Base-by-base conservation (phyloP, 2,888 invertebrate genomes). In the Villa cingulata region DNA sequence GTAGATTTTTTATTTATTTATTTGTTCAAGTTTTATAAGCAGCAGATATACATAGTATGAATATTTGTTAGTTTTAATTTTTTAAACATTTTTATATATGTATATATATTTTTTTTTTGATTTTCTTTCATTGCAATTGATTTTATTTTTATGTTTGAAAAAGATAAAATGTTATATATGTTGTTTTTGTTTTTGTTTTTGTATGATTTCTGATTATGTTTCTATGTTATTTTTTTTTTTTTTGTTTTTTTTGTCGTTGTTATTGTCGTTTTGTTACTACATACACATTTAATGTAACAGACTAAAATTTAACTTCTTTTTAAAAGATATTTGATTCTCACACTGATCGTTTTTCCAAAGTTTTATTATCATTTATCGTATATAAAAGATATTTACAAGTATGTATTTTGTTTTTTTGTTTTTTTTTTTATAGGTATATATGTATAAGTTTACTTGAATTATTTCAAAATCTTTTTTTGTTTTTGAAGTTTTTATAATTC, bases 321-420 rank as follows among this genome's bases (percentile, higher is more conserved):
- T 32, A 3, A 32, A 38, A 41, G 49, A 45, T 49, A 51, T 51
- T 51, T 49, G 51, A 51, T 51, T 51, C 51, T 51, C 48, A 49
- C 51, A 45, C 48, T 45, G 51, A 51, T 49, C 49, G 51, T 48
- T 41, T 39, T 40, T 29, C 41, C 29, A 32, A 40, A 48, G 38
- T 48, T 48, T 48, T 48, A 48, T 48, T 51, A 47, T 49, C 47
- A 51, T 47, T 51, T 51, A 47, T 49, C 49, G 44, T 46, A n/a
- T n/a, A n/a, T n/a, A n/a, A n/a, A n/a, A n/a, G n/a, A n/a, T n/a
- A n/a, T n/a, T n/a, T n/a, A n/a, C n/a, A n/a, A n/a, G n/a, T n/a
- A n/a, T n/a, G n/a, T n/a, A n/a, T n/a, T n/a, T n/a, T n/a, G n/a
- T n/a, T n/a, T 23, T 7, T 6, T 6, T 43, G 44, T 47, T 47